These are phyloP conservation scores for Masnerella sp. DNA, from an alignment of 2,888 invertebrate species.

Conservation along the genomic window DNA sequence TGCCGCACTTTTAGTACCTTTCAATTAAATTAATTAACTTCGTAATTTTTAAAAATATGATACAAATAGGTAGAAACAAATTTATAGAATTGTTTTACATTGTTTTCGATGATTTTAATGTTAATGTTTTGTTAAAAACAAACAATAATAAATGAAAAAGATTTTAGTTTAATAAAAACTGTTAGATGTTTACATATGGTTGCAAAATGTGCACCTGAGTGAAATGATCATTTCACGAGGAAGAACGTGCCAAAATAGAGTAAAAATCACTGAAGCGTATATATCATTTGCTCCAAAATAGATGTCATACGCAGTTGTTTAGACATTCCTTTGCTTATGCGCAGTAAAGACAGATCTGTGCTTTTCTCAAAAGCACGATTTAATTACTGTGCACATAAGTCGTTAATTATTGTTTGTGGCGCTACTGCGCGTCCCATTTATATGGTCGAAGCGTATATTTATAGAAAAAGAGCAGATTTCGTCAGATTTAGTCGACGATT, in stretches of 20 bases:
- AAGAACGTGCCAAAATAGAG: slow-evolving; percentile 52
- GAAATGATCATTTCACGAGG: slow-evolving; percentile 37
- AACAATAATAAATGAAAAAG: too few relatives aligned
- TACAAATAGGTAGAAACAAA: too few relatives aligned
- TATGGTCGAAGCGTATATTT: slow-evolving; percentile 8
- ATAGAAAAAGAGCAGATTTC: not conserved
- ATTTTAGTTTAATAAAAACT: too few relatives aligned
- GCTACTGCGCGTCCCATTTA: not conserved
- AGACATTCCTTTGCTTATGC: slow-evolving; percentile 67
- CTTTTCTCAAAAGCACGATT: slow-evolving; percentile 33
- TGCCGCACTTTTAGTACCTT: not conserved
- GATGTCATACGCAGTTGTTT: slow-evolving; percentile 69
- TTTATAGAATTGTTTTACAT: too few relatives aligned
- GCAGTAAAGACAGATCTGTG: slow-evolving; percentile 47
- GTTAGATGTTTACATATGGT: not conserved
- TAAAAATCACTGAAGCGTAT: slow-evolving; percentile 38
- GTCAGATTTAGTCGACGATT: slow-evolving; percentile 19
- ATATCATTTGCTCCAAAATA: slow-evolving; percentile 61
- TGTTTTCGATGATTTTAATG: too few relatives aligned
- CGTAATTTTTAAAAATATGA: too few relatives aligned
- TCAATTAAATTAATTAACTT: not conserved
- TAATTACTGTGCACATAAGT: slow-evolving; percentile 40
- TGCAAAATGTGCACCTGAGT: not conserved
- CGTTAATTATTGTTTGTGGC: slow-evolving; percentile 25
- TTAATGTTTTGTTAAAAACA: too few relatives aligned